phyloP scores from a whole-genome alignment of 2,888 invertebrate species.

The Pterobdella sp. region DNA sequence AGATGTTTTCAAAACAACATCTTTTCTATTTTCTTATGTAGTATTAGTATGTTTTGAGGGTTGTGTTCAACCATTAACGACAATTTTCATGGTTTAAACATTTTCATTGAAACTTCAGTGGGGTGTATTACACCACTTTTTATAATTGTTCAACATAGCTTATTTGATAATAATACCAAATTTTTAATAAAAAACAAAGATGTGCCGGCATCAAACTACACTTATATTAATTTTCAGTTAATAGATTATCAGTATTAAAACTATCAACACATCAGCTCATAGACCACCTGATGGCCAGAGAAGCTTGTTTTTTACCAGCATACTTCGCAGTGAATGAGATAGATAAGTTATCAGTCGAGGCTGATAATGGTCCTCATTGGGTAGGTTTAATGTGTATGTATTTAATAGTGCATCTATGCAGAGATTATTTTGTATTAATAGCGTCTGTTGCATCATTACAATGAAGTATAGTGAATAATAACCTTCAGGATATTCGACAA shows the following conservation, averaged over 20 bases:
- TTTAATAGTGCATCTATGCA: not conserved
- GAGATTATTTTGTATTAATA: not conserved
- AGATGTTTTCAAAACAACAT: too few relatives aligned
- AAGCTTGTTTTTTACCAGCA: slow-evolving; percentile 81
- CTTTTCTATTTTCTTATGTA: too few relatives aligned
- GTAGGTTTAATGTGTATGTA: slow-evolving; percentile 52
- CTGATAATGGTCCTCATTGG: slow-evolving; percentile 82
- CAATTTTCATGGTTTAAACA: too few relatives aligned
- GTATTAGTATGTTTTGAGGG: too few relatives aligned
- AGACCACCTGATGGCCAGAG: slow-evolving; percentile 80
- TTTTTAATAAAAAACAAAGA: too few relatives aligned
- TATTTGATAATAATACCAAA: too few relatives aligned
- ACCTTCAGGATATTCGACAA: not conserved
- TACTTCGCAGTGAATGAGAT: slow-evolving; percentile 92
- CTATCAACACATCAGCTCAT: slow-evolving; percentile 60
- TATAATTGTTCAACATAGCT: too few relatives aligned
- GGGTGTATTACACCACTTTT: too few relatives aligned
- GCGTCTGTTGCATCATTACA: not conserved
- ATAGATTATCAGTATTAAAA: too few relatives aligned
- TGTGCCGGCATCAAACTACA: not conserved
- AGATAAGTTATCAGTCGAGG: slow-evolving; percentile 75
- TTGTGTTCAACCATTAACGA: too few relatives aligned
- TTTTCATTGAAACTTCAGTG: too few relatives aligned
- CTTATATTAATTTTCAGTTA: not conserved
- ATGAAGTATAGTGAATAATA: not conserved